A percentile compares a stretch with the other conserved stretches of the same genome.
phyloP scores from a whole-genome alignment of 2,888 invertebrate genomes.

The Melinopterus prodromus region DNA sequence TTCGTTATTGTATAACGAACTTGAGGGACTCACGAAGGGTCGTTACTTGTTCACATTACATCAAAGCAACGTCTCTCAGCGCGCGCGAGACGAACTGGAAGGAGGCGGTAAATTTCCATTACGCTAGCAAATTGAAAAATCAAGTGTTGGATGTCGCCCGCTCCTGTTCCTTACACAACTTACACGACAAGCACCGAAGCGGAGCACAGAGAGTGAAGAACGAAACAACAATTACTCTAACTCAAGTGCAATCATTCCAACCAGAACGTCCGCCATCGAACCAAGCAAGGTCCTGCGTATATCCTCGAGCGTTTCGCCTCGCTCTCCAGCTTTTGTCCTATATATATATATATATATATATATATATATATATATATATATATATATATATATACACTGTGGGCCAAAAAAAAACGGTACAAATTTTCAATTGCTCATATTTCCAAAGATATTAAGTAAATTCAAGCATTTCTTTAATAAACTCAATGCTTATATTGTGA shows the following conservation, averaged over 20 bases:
- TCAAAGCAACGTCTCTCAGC: background rate
- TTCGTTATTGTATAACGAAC: background rate
- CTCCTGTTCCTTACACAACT: background rate
- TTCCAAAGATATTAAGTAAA: no score
- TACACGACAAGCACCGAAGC: constrained; percentile 4
- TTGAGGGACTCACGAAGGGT: background rate
- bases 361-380: no score
- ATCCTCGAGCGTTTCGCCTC: constrained; percentile 12
- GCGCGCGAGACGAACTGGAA: background rate
- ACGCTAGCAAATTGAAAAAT: constrained; percentile 21
- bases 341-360: no score
- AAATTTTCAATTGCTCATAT: no score
- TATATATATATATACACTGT: no score
- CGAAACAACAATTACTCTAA: constrained; percentile 41
- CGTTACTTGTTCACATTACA: background rate
- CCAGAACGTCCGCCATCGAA: background rate
- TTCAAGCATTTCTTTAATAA: no score
- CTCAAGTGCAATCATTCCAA: constrained; percentile 37
- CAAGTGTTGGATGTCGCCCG: constrained; percentile 20
- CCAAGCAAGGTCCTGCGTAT: constrained; percentile 5
- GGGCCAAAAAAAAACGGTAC: no score
- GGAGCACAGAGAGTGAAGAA: constrained; percentile 29
- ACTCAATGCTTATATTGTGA: no score
- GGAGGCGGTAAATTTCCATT: constrained; percentile 22
- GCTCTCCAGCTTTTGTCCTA: constrained; percentile 29